These are phyloP conservation scores for Euura lappo DNA, from an alignment of 1,140 invertebrate species.

Conservation along the genomic window DNA sequence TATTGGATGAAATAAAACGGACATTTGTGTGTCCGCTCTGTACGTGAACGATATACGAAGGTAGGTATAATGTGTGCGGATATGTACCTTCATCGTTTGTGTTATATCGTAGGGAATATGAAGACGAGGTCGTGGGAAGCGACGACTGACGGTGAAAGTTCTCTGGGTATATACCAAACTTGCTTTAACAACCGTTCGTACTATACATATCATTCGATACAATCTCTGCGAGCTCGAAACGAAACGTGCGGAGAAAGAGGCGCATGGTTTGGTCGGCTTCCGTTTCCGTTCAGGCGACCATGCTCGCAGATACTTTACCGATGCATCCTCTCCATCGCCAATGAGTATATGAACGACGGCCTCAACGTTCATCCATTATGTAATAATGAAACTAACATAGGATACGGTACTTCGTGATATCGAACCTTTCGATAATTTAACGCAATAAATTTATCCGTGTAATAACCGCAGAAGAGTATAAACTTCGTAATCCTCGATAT, in stretches of 20 bases:
- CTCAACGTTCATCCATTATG: no score
- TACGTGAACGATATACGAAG: not conserved
- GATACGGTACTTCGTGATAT: no score
- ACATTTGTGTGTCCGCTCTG: not conserved
- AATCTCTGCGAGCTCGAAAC: constrained; percentile 30
- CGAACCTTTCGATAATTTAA: no score
- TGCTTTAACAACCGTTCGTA: constrained; percentile 24
- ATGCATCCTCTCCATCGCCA: not conserved
- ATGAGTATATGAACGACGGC: no score
- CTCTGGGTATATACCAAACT: constrained; percentile 21
- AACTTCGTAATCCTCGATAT: no score
- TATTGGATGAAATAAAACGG: constrained; percentile 11
- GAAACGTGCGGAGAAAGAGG: constrained; percentile 22
- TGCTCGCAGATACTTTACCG: not conserved
- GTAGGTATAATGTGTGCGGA: constrained; percentile 21
- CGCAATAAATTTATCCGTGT: no score
- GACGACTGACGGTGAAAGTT: constrained; percentile 45
- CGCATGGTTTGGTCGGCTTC: constrained; percentile 29
- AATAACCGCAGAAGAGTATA: no score
- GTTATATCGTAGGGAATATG: constrained; percentile 18
- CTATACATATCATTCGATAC: constrained; percentile 38
- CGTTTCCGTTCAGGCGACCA: constrained; percentile 30
- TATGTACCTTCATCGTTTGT: not conserved
- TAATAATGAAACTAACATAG: not conserved
- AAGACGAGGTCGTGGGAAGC: constrained; percentile 40